These are phyloP conservation scores for Apostichopus parvimensis DNA, from an alignment of 35 echinoderm and acorn worm species.

Conservation along the genomic window DNA sequence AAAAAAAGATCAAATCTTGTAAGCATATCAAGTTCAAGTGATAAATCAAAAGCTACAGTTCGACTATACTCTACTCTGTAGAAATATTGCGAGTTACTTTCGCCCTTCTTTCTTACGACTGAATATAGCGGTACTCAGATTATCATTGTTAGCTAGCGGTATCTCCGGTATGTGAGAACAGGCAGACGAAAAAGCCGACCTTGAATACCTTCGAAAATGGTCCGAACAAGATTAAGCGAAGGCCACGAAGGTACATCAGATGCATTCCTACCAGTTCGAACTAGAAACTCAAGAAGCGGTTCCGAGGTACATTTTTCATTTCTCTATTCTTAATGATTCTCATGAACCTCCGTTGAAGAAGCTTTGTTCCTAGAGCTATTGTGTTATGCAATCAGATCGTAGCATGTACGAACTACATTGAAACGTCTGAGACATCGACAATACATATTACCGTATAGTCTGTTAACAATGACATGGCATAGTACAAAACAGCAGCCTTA, in stretches of 20 bases:
- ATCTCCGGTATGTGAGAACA: not conserved
- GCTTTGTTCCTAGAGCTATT: not conserved
- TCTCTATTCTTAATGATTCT: not conserved
- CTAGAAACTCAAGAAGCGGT: conserved; percentile 62
- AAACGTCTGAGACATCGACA: no score
- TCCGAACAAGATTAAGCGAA: conserved; percentile 31
- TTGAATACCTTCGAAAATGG: conserved; percentile 21
- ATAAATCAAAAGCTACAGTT: not conserved
- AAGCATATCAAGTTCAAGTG: not conserved
- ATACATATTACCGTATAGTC: no score
- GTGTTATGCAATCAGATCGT: conserved; percentile 1
- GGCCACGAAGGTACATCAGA: conserved; percentile 11
- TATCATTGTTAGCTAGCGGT: not conserved
- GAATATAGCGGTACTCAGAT: conserved; percentile 4
- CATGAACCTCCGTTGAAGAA: not conserved
- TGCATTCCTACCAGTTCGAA: conserved; percentile 37
- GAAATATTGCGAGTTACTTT: not conserved
- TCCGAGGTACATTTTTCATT: conserved; percentile 28
- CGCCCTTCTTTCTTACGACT: not conserved
- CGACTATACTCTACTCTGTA: not conserved
- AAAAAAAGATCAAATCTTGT: not conserved
- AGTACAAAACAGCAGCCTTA: not conserved
- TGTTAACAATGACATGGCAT: no score
- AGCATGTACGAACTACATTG: no score
- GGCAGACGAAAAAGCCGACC: not conserved